Evolutionary conservation across 2,113 vertebrate species (phyloP).

Genomic region (Arothron firmamentum): DNA sequence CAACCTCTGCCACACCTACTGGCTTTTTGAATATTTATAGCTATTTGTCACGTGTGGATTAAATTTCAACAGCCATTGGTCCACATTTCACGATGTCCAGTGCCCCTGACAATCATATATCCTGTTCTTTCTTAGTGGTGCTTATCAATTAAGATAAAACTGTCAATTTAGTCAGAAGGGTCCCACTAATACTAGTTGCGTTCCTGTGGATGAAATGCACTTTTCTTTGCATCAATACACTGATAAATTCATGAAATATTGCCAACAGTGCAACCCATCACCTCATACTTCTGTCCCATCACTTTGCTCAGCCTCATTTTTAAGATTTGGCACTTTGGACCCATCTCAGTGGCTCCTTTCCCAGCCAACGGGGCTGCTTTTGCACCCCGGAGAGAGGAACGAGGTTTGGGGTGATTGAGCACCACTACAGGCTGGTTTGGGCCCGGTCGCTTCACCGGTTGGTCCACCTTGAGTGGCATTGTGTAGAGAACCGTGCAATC

Average conservation of each 20-base stretch:
- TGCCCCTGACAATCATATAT: constrained; percentile 17
- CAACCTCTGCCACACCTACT: constrained; percentile 10
- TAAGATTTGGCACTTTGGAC: constrained; percentile 79
- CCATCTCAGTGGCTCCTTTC: constrained; percentile 44
- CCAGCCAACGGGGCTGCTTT: constrained; percentile 18
- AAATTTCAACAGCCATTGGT: constrained; percentile 11
- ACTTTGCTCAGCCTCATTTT: constrained; percentile 93
- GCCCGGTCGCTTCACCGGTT: constrained; percentile 83
- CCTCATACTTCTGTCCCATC: constrained; percentile 85
- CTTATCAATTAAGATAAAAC: constrained; percentile 34
- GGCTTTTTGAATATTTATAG: constrained; percentile 3
- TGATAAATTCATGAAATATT: constrained; percentile 40
- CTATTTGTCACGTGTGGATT: background rate
- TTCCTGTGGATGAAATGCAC: constrained; percentile 15
- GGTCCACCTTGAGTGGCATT: constrained; percentile 79
- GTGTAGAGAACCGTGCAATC: constrained; percentile 59
- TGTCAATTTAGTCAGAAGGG: constrained; percentile 4
- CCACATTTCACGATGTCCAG: background rate
- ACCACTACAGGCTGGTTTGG: constrained; percentile 94
- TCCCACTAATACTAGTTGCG: constrained; percentile 15
- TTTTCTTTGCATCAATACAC: background rate
- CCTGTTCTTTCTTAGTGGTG: constrained; percentile 12
- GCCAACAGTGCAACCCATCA: constrained; percentile 71
- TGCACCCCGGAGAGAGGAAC: constrained; percentile 3
- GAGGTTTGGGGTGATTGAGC: constrained; percentile 85